Evolutionary conservation across 2,797 vertebrate species (phyloP).

Genomic region (Xyrichtys novacula): DNA sequence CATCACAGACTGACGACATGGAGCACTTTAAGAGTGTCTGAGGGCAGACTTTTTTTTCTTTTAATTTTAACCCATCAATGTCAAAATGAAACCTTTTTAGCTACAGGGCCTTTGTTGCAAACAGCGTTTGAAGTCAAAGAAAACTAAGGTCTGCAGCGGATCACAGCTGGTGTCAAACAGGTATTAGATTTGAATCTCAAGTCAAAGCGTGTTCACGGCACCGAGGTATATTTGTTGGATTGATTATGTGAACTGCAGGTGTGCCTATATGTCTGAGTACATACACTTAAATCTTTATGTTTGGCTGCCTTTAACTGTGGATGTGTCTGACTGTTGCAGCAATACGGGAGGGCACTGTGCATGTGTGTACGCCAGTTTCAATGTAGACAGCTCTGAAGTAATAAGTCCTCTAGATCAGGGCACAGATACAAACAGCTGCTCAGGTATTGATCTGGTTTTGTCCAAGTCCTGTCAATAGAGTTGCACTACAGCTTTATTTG

Average conservation of each 20-base stretch:
- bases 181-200: slow-evolving; percentile 30
- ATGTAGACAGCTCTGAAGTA: slow-evolving; percentile 2
- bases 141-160: slow-evolving; percentile 2
- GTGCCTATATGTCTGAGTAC: background rate
- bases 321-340: background rate
- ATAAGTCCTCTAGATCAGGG: slow-evolving; percentile 31
- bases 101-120: slow-evolving; percentile 35
- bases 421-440: slow-evolving; percentile 14
- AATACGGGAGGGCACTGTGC: background rate
- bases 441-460: slow-evolving; percentile 43
- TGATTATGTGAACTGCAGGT: slow-evolving; percentile 1
- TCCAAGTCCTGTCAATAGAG: slow-evolving; percentile 26
- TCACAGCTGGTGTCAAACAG: slow-evolving; percentile 21
- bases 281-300: slow-evolving; percentile 11
- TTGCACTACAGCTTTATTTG: slow-evolving; percentile 31
- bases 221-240: slow-evolving; percentile 27
- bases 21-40: slow-evolving; percentile 34
- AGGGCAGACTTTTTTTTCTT: slow-evolving; percentile 20
- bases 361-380: slow-evolving; percentile 4
- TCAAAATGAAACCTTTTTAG: slow-evolving; percentile 40
- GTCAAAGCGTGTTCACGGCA: slow-evolving; percentile 28
- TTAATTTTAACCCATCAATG: slow-evolving; percentile 39
- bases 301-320: slow-evolving; percentile 16
- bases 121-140: slow-evolving; percentile 31
- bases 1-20: slow-evolving; percentile 27